phyloP scores from a whole-genome alignment of 2,888 invertebrate species.

The Cynaeus angustus region DNA sequence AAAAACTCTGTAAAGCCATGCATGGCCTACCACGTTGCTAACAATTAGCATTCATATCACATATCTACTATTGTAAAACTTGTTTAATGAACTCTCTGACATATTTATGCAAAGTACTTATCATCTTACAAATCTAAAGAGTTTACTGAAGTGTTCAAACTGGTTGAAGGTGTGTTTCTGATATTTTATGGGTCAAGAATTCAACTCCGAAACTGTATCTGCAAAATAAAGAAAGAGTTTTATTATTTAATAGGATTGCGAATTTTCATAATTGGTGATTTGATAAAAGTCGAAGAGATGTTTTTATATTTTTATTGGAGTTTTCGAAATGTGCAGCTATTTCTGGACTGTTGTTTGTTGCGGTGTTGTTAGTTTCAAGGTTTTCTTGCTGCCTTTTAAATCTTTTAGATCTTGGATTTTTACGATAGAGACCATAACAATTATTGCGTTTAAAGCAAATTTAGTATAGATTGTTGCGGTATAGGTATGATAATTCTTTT shows the following conservation, averaged over 20 bases:
- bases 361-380: too few species aligned
- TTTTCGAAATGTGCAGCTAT: not conserved
- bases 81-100: slow-evolving; percentile 34
- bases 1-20: not conserved
- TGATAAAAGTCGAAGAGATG: not conserved
- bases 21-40: not conserved
- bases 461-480: not conserved
- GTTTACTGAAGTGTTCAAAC: slow-evolving; percentile 24
- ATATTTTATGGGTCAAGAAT: slow-evolving; percentile 5
- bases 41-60: slow-evolving; percentile 31
- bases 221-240: slow-evolving; percentile 22
- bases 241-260: slow-evolving; percentile 19
- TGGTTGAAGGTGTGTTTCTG: slow-evolving; percentile 16
- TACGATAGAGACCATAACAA: too few species aligned
- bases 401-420: too few species aligned
- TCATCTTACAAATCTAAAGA: slow-evolving; percentile 21
- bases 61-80: slow-evolving; percentile 16
- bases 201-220: slow-evolving; percentile 11
- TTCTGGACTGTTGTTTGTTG: too few species aligned
- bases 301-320: slow-evolving; percentile 19
- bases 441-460: too few species aligned
- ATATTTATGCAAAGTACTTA: slow-evolving; percentile 37
- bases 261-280: slow-evolving; percentile 28
- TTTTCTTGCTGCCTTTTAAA: too few species aligned
- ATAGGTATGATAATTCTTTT: not conserved